Evolutionary conservation across 2,113 vertebrate species (phyloP).

Genomic region (Cisticola juncidis): DNA sequence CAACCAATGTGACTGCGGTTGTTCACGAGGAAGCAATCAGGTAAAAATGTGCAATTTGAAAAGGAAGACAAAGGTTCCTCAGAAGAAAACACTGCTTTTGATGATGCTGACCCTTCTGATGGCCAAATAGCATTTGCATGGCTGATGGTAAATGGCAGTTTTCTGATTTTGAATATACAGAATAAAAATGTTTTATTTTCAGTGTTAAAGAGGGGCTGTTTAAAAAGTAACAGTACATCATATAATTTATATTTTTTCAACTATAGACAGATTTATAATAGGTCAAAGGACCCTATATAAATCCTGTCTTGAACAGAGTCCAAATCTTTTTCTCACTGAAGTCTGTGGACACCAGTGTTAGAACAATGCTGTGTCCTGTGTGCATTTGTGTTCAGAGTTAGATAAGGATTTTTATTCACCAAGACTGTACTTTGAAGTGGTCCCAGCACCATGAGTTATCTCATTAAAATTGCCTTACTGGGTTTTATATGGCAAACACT

Average conservation of each 20-base stretch:
- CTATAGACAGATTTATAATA: neutral
- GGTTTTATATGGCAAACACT: neutral
- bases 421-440: neutral
- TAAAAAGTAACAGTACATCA: neutral
- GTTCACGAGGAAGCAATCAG: conserved; percentile 35
- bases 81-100: neutral
- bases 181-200: neutral
- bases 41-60: conserved; percentile 13
- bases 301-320: neutral
- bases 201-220: neutral
- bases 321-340: neutral
- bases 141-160: neutral
- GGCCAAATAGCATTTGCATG: neutral
- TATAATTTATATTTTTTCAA: neutral
- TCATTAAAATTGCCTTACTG: neutral
- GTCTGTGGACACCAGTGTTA: neutral
- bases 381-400: neutral
- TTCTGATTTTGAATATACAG: neutral
- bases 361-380: neutral
- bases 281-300: neutral
- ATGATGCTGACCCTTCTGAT: neutral
- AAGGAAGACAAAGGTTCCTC: conserved; percentile 2
- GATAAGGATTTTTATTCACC: neutral
- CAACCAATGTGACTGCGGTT: neutral
- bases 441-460: neutral